A percentile compares a stretch with the other conserved stretches of the same genome.
Evolutionary conservation across 2,797 vertebrate species (phyloP).

Genomic region (Triplophysa yarkandensis): DNA sequence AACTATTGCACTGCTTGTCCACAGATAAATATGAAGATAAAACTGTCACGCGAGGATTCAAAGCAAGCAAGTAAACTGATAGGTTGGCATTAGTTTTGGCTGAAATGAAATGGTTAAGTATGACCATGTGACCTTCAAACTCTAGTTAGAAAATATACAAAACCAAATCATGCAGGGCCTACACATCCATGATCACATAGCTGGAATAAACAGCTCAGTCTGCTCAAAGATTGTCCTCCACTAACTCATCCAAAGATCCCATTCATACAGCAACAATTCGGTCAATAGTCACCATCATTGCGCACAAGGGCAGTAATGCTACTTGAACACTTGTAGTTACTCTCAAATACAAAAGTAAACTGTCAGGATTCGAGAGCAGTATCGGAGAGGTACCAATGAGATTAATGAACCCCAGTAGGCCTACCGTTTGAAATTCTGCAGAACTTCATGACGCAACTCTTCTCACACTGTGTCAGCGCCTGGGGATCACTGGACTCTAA

Average conservation of each 20-base stretch:
- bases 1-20: conserved; percentile 63
- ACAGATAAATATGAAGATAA: conserved; percentile 36
- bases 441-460: conserved; percentile 58
- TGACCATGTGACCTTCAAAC: conserved; percentile 18
- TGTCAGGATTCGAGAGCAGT: conserved; percentile 15
- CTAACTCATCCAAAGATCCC: conserved; percentile 41
- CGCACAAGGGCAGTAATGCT: conserved; percentile 46
- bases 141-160: conserved; percentile 20
- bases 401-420: conserved; percentile 14
- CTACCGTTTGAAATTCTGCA: no score
- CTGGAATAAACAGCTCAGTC: conserved; percentile 4
- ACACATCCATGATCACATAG: conserved; percentile 16
- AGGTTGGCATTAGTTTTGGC: conserved; percentile 27
- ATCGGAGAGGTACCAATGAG: conserved; percentile 21
- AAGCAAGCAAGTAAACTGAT: conserved; percentile 39
- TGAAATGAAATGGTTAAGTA: conserved; percentile 38
- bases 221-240: conserved; percentile 49
- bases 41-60: conserved; percentile 33
- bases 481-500: conserved; percentile 59
- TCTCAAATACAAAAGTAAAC: conserved; percentile 36
- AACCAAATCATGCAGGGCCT: conserved; percentile 44
- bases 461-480: conserved; percentile 55
- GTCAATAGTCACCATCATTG: conserved; percentile 32
- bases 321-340: conserved; percentile 42
- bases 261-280: conserved; percentile 32